Base-by-base conservation (phyloP, 2,113 vertebrate species). In the Sorex araneus region DNA sequence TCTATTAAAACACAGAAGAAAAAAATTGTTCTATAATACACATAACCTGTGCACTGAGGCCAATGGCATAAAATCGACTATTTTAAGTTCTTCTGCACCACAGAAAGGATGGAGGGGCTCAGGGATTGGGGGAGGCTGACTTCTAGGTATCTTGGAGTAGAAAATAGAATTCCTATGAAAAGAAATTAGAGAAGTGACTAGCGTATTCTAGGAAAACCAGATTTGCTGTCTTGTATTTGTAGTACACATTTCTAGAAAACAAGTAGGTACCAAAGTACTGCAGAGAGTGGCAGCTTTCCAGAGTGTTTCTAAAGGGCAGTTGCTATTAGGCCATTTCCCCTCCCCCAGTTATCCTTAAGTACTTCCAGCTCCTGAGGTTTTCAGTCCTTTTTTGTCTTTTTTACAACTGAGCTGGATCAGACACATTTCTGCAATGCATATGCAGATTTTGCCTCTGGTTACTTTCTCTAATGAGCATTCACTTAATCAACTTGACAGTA, bases 401-500 rank as follows among this genome's bases (percentile, higher is more conserved):
- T 98, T 96, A 97, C 95, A 97, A 97, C 82, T 97, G 97, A 97
- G 97, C 96, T 88, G 98, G 97, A 98, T 98, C 97, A 98, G 98
- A 98, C 97, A 97, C 97, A 97, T 97, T 98, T 98, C 97, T 97
- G 95, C 98, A 97, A 98, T 98, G 97, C 97, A 97, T 98, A 98
- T 98, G 98, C 97, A 98, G 98, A 98, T 98, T 98, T 97, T 93
- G 96, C 96, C 97, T 97, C 97, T 98, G 97, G 97, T 98, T 97
- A 97, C 98, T 97, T 96, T 98, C 97, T 97, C 98, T 98, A 98
- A 98, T 98, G 98, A 98, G 97, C 95, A 95, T 97, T 98, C 98
- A 97, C 98, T 98, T 98, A 98, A 98, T 98, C 98, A 98, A 93
- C 97, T 96, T 98, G 98, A 98, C 98, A 98, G 98, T 97, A 71